These are phyloP conservation scores for Tetropium fuscum DNA, from an alignment of 2,888 invertebrate species.

Conservation along the genomic window DNA sequence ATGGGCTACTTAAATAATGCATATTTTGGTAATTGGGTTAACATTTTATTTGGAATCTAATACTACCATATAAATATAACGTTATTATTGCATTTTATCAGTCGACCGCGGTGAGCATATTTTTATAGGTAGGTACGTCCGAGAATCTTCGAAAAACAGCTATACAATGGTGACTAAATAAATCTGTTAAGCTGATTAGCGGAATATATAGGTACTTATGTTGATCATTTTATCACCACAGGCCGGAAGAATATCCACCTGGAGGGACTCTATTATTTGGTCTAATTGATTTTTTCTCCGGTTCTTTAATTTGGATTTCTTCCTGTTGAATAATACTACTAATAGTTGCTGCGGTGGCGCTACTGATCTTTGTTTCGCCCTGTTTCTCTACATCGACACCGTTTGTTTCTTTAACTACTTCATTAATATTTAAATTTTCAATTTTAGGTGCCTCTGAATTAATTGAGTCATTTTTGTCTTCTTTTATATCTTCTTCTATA, in stretches of 20 bases:
- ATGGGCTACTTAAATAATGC: too few relatives aligned
- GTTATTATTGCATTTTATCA: too few relatives aligned
- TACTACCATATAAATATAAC: too few relatives aligned
- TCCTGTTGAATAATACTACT: conserved; percentile 40
- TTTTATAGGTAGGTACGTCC: too few relatives aligned
- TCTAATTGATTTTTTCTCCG: conserved; percentile 11
- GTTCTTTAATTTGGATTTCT: conserved; percentile 23
- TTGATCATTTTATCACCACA: conserved; percentile 45
- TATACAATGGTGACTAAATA: too few relatives aligned
- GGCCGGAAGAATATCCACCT: conserved; percentile 48
- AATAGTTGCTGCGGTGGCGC: conserved; percentile 25
- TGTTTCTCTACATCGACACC: background rate
- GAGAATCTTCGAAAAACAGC: too few relatives aligned
- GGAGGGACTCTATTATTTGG: conserved; percentile 41
- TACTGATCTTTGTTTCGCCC: conserved; percentile 1
- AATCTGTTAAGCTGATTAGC: too few relatives aligned
- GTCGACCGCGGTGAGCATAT: too few relatives aligned
- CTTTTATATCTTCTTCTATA: background rate
- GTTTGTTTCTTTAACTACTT: conserved; percentile 5
- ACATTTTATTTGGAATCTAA: too few relatives aligned
- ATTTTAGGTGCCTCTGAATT: conserved; percentile 13
- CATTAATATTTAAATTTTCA: conserved; percentile 18
- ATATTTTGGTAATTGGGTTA: too few relatives aligned
- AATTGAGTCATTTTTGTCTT: background rate
- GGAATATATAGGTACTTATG: too few relatives aligned